These are phyloP conservation scores for Zelostemma sp. DNA, from an alignment of 1,140 invertebrate genomes.

Conservation along the genomic window DNA sequence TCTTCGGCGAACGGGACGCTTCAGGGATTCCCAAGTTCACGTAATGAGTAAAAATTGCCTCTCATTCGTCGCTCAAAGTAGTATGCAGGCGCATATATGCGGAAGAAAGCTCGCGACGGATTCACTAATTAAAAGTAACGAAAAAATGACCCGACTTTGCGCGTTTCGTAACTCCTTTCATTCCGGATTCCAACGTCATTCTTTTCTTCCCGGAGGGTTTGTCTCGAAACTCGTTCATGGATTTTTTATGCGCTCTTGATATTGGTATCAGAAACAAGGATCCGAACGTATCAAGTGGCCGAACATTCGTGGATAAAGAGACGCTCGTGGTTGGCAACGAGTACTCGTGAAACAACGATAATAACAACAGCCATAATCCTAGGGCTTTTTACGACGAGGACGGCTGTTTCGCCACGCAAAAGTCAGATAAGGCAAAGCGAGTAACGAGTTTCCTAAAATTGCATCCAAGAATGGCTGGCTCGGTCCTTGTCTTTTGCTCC, in stretches of 20 bases:
- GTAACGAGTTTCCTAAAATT: slow-evolving; percentile 48
- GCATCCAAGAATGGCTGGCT: slow-evolving; percentile 32
- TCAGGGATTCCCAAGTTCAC: slow-evolving; percentile 13
- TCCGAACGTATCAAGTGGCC: slow-evolving; percentile 13
- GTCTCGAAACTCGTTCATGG: neutral
- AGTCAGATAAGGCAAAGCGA: slow-evolving; percentile 37
- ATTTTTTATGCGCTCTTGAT: neutral
- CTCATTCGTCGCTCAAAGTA: slow-evolving; percentile 7
- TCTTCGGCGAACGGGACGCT: slow-evolving; percentile 24
- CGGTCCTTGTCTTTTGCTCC: slow-evolving; percentile 18
- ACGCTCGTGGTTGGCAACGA: slow-evolving; percentile 14
- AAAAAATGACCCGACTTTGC: slow-evolving; percentile 13
- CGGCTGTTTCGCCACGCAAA: slow-evolving; percentile 17
- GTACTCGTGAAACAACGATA: slow-evolving; percentile 32
- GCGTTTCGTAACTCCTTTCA: slow-evolving; percentile 22
- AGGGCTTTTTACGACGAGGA: slow-evolving; percentile 34
- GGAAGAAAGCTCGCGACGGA: slow-evolving; percentile 14
- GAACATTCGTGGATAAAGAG: slow-evolving; percentile 16
- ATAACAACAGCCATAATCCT: slow-evolving; percentile 32
- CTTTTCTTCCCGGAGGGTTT: no score
- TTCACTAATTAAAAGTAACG: slow-evolving; percentile 42
- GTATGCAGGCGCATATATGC: neutral
- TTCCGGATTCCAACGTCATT: no score
- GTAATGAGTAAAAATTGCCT: slow-evolving; percentile 39
- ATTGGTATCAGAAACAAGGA: neutral